Evolutionary conservation across 2,113 vertebrate species (phyloP).

Genomic region (Aegotheles bennettii): DNA sequence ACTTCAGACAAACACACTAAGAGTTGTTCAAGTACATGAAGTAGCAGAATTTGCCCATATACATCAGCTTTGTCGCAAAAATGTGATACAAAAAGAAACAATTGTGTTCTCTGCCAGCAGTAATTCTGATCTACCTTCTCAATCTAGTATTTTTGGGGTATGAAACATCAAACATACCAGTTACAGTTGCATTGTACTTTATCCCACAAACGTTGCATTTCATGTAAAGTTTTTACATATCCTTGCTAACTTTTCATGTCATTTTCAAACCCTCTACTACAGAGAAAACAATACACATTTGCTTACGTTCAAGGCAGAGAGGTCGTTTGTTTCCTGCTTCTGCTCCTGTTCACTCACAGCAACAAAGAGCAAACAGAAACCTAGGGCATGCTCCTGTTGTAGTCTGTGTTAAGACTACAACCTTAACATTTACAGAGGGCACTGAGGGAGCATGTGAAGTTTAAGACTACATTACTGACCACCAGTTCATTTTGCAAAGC

Average conservation of each 20-base stretch:
- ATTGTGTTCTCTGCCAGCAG: background rate
- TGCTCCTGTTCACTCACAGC: conserved; percentile 7
- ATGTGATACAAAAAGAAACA: background rate
- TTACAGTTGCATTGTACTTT: background rate
- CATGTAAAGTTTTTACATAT: background rate
- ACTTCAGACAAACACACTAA: background rate
- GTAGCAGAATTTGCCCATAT: background rate
- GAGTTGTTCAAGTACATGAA: background rate
- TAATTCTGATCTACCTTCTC: background rate
- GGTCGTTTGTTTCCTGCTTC: conserved; percentile 31
- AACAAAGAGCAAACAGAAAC: conserved; percentile 28
- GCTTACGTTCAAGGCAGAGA: conserved; percentile 12
- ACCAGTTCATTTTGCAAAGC: background rate
- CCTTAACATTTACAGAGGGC: background rate
- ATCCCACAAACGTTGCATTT: background rate
- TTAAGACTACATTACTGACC: background rate
- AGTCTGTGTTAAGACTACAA: background rate
- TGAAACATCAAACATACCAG: background rate
- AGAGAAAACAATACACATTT: background rate
- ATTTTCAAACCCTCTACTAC: background rate
- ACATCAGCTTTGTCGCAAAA: background rate
- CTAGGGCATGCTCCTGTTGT: background rate
- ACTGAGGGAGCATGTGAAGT: background rate
- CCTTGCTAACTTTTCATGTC: background rate
- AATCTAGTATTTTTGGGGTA: background rate